These are phyloP conservation scores for Natrix natrix DNA, from an alignment of 2,797 vertebrate species.

Conservation along the genomic window DNA sequence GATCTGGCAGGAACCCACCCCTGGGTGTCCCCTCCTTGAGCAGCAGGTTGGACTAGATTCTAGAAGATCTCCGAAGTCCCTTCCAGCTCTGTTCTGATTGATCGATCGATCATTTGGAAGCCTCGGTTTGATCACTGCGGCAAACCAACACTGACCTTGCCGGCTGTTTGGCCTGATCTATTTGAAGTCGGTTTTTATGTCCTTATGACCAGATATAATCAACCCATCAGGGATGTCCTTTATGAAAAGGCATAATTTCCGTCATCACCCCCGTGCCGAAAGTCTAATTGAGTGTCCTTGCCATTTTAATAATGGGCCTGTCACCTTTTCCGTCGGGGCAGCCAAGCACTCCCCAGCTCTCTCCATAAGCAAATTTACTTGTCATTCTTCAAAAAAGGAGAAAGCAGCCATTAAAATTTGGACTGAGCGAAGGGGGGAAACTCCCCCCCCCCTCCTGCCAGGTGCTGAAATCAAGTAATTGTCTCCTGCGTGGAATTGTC, in stretches of 20 bases:
- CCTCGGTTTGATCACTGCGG: too few species aligned
- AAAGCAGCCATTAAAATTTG: constrained; percentile 10
- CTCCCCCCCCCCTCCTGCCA: too few species aligned
- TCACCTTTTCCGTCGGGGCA: background rate
- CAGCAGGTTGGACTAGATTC: too few species aligned
- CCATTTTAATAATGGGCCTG: constrained; percentile 12
- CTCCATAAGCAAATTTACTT: fast-evolving
- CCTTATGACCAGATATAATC: background rate
- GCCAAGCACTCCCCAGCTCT: background rate
- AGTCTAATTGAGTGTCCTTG: background rate
- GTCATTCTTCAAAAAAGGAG: background rate
- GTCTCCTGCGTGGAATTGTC: background rate
- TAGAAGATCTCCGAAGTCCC: background rate
- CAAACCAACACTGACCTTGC: background rate
- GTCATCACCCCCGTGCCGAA: fast-evolving
- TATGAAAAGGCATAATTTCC: background rate
- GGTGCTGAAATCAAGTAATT: background rate
- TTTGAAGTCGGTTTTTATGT: background rate
- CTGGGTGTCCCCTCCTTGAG: too few species aligned
- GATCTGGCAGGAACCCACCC: too few species aligned
- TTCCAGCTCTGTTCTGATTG: background rate
- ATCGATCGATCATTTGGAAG: background rate
- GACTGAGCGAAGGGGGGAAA: background rate
- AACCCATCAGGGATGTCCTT: constrained; percentile 14
- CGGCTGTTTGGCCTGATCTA: background rate